A percentile compares a stretch with the other conserved stretches of the same genome.
phyloP scores from a whole-genome alignment of 1,140 invertebrate genomes.

The Rhyacophila brunnea region DNA sequence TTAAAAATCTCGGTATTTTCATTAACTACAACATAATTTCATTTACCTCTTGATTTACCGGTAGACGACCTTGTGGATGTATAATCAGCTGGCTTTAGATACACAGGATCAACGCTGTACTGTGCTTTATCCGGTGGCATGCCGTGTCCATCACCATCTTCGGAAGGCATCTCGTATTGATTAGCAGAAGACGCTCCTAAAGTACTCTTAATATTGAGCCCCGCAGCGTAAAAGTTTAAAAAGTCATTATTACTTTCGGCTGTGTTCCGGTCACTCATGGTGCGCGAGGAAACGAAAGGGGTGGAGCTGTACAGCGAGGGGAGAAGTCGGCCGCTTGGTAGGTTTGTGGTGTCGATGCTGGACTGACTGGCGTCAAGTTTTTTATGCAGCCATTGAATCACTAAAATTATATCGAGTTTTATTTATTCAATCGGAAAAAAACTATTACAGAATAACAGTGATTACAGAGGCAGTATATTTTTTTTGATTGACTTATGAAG shows the following conservation, averaged over 20 bases:
- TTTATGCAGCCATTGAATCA: conserved; percentile 54
- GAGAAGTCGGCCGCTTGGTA: conserved; percentile 20
- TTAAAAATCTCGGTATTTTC: no score
- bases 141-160: background rate
- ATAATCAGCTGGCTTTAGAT: conserved; percentile 42
- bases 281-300: conserved; percentile 41
- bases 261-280: conserved; percentile 35
- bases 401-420: no score
- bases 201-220: background rate
- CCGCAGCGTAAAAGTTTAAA: conserved; percentile 47
- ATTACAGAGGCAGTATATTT: no score
- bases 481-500: no score
- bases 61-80: conserved; percentile 6
- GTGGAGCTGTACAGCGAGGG: conserved; percentile 40
- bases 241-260: conserved; percentile 43
- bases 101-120: conserved; percentile 45
- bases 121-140: conserved; percentile 1
- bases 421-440: no score
- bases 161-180: background rate
- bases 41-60: conserved; percentile 30
- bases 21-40: no score
- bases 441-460: no score
- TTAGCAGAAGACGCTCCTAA: background rate
- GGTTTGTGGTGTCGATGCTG: conserved; percentile 35
- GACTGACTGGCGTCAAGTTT: conserved; percentile 44